These are phyloP conservation scores for Ophion costatus DNA, from an alignment of 2,888 invertebrate genomes.

Conservation along the genomic window DNA sequence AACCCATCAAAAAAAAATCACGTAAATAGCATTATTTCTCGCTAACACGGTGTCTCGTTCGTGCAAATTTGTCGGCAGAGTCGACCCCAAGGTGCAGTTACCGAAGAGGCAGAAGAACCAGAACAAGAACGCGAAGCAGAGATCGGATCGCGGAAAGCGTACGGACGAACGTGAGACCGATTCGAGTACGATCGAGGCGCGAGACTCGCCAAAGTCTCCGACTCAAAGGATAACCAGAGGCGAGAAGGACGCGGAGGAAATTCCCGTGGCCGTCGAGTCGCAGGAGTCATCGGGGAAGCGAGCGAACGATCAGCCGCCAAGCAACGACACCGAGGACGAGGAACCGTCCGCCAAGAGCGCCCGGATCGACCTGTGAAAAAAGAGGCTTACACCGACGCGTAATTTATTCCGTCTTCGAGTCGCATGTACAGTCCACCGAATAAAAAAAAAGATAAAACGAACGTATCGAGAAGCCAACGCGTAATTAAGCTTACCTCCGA, in stretches of 20 bases:
- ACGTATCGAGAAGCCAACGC: conserved; percentile 23
- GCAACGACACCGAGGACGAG: conserved; percentile 10
- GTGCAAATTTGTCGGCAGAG: conserved; percentile 45
- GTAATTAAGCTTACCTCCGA: not conserved
- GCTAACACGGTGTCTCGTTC: not conserved
- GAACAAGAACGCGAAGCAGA: conserved; percentile 85
- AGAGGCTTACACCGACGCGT: not conserved
- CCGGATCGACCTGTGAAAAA: conserved; percentile 25
- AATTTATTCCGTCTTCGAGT: not conserved
- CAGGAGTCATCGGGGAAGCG: conserved; percentile 24
- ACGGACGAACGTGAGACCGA: conserved; percentile 47
- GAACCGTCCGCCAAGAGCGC: conserved; percentile 47
- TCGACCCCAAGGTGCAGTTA: conserved; percentile 83
- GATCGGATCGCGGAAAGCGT: conserved; percentile 67
- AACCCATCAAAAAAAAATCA: too few species aligned
- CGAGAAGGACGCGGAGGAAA: not conserved
- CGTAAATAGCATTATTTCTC: not conserved
- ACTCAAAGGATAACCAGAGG: not conserved
- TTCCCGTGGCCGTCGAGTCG: not conserved
- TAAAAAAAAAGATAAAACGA: conserved; percentile 28
- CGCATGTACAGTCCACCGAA: conserved; percentile 39
- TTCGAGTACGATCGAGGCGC: not conserved
- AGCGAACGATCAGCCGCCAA: not conserved
- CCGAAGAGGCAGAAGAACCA: conserved; percentile 88
- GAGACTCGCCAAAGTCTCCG: not conserved